Base-by-base conservation (phyloP, 2,888 invertebrate species). In the Andricus curvator region DNA sequence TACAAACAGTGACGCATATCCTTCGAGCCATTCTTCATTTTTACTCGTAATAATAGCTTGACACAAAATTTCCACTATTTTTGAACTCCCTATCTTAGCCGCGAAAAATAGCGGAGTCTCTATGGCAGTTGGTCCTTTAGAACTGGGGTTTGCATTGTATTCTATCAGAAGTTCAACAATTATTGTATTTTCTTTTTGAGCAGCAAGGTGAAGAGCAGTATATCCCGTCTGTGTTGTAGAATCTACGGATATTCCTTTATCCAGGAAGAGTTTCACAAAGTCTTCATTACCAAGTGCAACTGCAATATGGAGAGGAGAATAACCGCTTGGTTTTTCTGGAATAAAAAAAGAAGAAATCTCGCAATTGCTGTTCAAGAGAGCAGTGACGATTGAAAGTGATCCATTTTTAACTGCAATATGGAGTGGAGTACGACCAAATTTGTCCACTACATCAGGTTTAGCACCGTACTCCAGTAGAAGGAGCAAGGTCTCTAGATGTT, bases 201-300 rank as follows among this genome's bases (percentile, higher is more conserved):
- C 93, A 0, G 96, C 95, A 88, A 95, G 95, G 83, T 96, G 96
- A 25, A 96, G 90, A 0, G 96, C 95, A 4, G 95, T 95, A 84
- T 94, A 94, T 78, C 95, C 95, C 11, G 94, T 91, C 66, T 92
- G 93, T 0, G 95, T 95, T 0, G 95, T 95, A 0, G 94, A 94
- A 87, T 95, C 94, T 1, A 95, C 93, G 48, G 94, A 86, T 0
- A 95, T 95, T 37, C 95, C 95, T 85, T 94, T 91, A 77, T 94
- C 93, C 70, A 95, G 88, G 37, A 96, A 90, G 15, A 94, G 78
- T 67, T 91, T 91, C 0, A 94, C 94, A 20, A 95, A 92, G 48
- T 94, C 94, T 2, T 93, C 84, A 68, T 93, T 91, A 0, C 94
- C 95, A 84, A 94, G 94, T 88, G 94, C 94, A 9, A 95, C 94